Percentiles rank a stretch among this genome's conserved stretches.
These are phyloP conservation scores for Bombus sylvicola DNA, from an alignment of 1,140 invertebrate genomes.

Conservation along the genomic window DNA sequence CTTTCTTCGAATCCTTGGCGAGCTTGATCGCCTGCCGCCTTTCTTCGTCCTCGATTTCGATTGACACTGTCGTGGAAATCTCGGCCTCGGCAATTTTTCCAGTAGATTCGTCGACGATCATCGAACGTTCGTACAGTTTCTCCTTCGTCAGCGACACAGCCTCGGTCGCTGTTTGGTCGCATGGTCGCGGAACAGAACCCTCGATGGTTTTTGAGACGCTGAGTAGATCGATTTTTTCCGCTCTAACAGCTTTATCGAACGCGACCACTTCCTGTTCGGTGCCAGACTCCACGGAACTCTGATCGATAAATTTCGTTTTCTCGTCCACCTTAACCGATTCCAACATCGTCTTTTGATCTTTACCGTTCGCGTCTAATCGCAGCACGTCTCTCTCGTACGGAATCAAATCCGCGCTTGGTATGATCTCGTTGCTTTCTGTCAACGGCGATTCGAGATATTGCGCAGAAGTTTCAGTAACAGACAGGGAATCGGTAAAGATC, in stretches of 20 bases:
- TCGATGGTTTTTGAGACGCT: constrained; percentile 20
- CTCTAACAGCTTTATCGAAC: not conserved
- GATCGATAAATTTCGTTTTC: constrained; percentile 76
- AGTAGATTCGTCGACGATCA: not conserved
- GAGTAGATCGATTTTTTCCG: constrained; percentile 28
- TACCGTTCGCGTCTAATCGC: constrained; percentile 25
- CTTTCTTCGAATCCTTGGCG: constrained; percentile 24
- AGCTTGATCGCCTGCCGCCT: not conserved
- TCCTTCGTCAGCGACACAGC: no score
- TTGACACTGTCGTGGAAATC: not conserved
- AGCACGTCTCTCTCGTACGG: constrained; percentile 73
- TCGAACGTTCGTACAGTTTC: not conserved
- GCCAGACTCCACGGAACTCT: constrained; percentile 75
- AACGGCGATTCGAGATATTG: constrained; percentile 79
- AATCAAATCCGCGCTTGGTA: constrained; percentile 74
- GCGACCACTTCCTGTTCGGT: constrained; percentile 65
- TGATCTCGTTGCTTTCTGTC: constrained; percentile 78
- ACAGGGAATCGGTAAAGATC: constrained; percentile 77
- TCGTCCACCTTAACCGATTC: constrained; percentile 68
- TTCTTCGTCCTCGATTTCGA: not conserved
- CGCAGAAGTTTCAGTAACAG: constrained; percentile 79
- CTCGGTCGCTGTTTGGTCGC: not conserved
- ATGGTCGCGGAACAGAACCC: not conserved
- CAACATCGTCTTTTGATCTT: constrained; percentile 29
- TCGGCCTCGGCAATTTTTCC: not conserved